phyloP scores from a whole-genome alignment of 2,888 invertebrate genomes.

The Drosophila niveifrons region DNA sequence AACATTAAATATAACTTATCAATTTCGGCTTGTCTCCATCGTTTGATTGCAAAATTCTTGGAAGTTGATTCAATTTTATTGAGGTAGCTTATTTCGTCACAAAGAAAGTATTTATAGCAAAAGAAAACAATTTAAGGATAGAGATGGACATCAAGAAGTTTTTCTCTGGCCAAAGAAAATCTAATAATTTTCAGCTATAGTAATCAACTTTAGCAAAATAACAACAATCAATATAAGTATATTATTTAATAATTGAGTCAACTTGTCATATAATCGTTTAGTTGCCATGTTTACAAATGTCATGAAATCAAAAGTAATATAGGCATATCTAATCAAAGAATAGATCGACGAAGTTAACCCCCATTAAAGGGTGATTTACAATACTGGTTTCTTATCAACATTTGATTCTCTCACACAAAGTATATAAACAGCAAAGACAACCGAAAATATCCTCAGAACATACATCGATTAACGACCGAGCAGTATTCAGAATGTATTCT shows the following conservation, averaged over 20 bases:
- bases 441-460: background rate
- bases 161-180: background rate
- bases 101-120: background rate
- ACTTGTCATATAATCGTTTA: background rate
- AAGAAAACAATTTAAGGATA: background rate
- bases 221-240: background rate
- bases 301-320: background rate
- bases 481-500: constrained; percentile 42
- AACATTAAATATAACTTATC: background rate
- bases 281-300: background rate
- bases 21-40: background rate
- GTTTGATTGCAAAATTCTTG: background rate
- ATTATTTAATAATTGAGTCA: too few species aligned
- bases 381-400: constrained; percentile 17
- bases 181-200: background rate
- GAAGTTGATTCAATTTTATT: constrained; percentile 3
- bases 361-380: constrained; percentile 6
- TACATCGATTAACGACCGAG: background rate
- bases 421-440: constrained; percentile 19
- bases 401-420: background rate
- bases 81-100: constrained; percentile 6
- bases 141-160: background rate
- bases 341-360: constrained; percentile 6
- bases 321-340: constrained; percentile 9
- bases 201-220: background rate